Base-by-base conservation (phyloP, 2,113 vertebrate species). In the Cinclus cinclus region DNA sequence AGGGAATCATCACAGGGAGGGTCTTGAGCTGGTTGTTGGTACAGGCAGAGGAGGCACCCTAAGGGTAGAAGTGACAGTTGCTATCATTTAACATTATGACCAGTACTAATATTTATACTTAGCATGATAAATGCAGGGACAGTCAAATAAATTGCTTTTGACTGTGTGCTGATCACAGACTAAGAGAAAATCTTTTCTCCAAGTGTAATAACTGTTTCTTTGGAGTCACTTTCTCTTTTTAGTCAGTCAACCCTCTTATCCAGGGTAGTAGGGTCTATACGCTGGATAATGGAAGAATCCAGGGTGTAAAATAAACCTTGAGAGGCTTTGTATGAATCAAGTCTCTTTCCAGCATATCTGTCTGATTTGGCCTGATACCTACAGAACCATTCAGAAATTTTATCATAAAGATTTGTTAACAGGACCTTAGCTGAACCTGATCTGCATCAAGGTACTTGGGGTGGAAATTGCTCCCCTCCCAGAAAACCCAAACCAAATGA, bases 1-100 rank as follows among this genome's bases (percentile, higher is more conserved):
- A 81, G 83, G 92, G 56, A 90, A 70, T 49, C 63, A 65, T 94
- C 73, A 44, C 82, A 65, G 81, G 49, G 89, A 80, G n/a, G 21
- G 49, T 68, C 79, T 87, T 67, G 64, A 92, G 52, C 64, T 91
- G 15, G 9, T 39, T 78, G 27, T 65, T 89, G 56, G 37, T 64
- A 59, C 80, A 90, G 64, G 56, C 53, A 68, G 68, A 81, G 28
- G 35, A 94, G 47, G 30, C 83, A 39, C 81, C 91, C 41, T 75
- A 25, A 77, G 77, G 84, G 73, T 73, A 75, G 44, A 89, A 82
- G 55, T 50, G 73, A 44, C 62, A 89, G 69, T 73, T 96, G 62
- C 31, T 89, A 68, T 90, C 59, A 37, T 25, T 39, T 89, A 90
- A 64, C 55, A 86, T 95, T 70, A 50, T 60, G 90, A 75, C 68